Percentiles rank a stretch among this genome's conserved stretches.
These are phyloP conservation scores for Blomia tropicalis DNA, from an alignment of 2,888 invertebrate species.

Conservation along the genomic window DNA sequence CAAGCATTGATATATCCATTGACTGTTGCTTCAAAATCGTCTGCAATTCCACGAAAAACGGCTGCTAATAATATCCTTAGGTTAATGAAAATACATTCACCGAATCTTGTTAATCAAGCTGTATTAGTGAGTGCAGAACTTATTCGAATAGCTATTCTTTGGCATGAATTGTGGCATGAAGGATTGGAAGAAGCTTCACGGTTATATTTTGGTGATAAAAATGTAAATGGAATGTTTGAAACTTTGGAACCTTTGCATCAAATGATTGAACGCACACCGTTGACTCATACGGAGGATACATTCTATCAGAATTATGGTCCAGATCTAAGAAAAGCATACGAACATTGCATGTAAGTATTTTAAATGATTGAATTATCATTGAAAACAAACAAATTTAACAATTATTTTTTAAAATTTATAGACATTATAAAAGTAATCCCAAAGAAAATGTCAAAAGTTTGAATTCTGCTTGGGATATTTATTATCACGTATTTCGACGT, in stretches of 20 bases:
- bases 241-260: constrained; percentile 84
- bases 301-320: constrained; percentile 91
- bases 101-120: constrained; percentile 79
- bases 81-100: constrained; percentile 87
- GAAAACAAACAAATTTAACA: not conserved
- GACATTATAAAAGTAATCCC: constrained; percentile 60
- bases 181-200: constrained; percentile 76
- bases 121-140: constrained; percentile 89
- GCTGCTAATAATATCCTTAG: constrained; percentile 88
- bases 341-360: constrained; percentile 55
- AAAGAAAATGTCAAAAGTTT: constrained; percentile 43
- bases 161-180: constrained; percentile 99
- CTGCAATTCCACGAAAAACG: constrained; percentile 60
- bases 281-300: constrained; percentile 88
- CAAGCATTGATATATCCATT: constrained; percentile 93
- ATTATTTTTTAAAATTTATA: constrained; percentile 33
- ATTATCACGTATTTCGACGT: constrained; percentile 92
- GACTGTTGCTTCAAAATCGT: constrained; percentile 90
- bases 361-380: constrained; percentile 2
- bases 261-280: constrained; percentile 81
- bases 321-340: constrained; percentile 81
- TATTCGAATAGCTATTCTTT: constrained; percentile 90
- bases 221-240: constrained; percentile 89
- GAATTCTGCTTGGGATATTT: constrained; percentile 97
- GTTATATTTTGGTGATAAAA: constrained; percentile 86